Percentiles rank a stretch among this genome's conserved stretches.
phyloP scores from a whole-genome alignment of 2,113 vertebrate species.

The Mesoclemmys tuberculata region DNA sequence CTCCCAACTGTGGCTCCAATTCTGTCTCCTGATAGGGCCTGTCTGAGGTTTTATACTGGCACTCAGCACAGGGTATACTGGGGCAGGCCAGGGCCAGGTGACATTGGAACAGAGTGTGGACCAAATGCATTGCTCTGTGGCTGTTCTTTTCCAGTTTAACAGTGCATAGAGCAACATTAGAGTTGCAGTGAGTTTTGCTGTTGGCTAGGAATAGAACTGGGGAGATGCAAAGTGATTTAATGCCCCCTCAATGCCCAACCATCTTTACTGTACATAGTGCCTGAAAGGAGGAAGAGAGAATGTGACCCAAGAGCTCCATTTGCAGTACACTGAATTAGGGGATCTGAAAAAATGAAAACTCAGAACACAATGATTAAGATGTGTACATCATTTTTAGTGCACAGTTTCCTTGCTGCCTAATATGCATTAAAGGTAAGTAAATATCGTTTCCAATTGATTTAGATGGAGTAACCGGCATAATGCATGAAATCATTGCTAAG shows the following conservation, averaged over 20 bases:
- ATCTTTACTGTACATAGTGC: background rate
- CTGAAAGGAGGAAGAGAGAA: background rate
- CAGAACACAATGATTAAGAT: background rate
- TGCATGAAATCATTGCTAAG: background rate
- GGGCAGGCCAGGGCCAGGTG: background rate
- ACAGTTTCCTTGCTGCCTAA: background rate
- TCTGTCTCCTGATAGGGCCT: background rate
- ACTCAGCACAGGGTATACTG: background rate
- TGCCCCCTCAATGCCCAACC: background rate
- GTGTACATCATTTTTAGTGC: background rate
- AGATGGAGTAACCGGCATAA: background rate
- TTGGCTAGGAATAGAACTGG: fast-evolving
- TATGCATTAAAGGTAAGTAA: background rate
- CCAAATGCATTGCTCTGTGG: fast-evolving
- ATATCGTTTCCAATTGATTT: background rate
- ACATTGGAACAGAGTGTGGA: fast-evolving
- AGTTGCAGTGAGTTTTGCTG: background rate
- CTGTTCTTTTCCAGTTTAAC: background rate
- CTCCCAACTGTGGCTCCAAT: background rate
- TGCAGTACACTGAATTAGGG: background rate
- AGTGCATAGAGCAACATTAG: background rate
- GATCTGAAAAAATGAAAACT: background rate
- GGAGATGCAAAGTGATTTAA: background rate
- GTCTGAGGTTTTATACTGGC: background rate
- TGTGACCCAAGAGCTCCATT: background rate